A percentile compares a stretch with the other conserved stretches of the same genome.
Conservation (phyloP, 2,888 invertebrate genomes). For the Trichopoda pennipes region DNA sequence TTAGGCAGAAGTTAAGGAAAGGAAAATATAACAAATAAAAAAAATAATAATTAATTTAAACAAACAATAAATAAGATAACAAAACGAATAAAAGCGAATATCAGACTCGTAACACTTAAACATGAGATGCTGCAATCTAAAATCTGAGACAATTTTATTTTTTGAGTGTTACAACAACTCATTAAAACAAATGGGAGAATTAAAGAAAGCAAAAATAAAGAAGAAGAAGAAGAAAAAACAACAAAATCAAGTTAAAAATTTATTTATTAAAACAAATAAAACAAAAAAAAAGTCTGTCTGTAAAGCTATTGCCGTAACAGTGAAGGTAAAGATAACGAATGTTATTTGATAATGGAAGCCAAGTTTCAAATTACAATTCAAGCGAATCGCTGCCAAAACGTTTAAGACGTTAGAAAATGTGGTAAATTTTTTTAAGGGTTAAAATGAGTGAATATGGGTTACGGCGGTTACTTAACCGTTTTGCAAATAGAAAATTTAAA, state of each 20-base stretch:
- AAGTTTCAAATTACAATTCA: slow-evolving; percentile 33
- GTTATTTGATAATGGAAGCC: slow-evolving; percentile 15
- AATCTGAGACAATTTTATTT: slow-evolving; percentile 7
- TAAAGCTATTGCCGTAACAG: slow-evolving; percentile 27
- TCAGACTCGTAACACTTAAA: slow-evolving; percentile 27
- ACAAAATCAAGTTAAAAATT: slow-evolving; percentile 28
- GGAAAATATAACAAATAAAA: not conserved
- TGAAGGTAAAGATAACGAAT: slow-evolving; percentile 36
- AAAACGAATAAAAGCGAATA: not conserved
- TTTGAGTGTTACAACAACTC: no score
- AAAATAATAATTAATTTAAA: slow-evolving; percentile 12
- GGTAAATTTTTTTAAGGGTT: not conserved
- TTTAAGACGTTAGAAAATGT: slow-evolving; percentile 1
- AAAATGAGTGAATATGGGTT: not conserved
- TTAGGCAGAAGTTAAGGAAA: not conserved
- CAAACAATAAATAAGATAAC: slow-evolving; percentile 19
- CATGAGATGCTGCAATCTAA: slow-evolving; percentile 47
- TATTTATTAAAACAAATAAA: slow-evolving; percentile 7
- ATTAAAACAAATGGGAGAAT: not conserved
- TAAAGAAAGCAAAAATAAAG: not conserved
- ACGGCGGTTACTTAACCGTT: no score
- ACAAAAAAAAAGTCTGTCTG: slow-evolving; percentile 4
- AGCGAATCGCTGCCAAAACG: slow-evolving; percentile 9
- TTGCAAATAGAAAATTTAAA: no score
- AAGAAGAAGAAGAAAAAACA: slow-evolving; percentile 5